These are phyloP conservation scores for Onychomys torridus DNA, from an alignment of 2,797 vertebrate genomes.

Conservation along the genomic window DNA sequence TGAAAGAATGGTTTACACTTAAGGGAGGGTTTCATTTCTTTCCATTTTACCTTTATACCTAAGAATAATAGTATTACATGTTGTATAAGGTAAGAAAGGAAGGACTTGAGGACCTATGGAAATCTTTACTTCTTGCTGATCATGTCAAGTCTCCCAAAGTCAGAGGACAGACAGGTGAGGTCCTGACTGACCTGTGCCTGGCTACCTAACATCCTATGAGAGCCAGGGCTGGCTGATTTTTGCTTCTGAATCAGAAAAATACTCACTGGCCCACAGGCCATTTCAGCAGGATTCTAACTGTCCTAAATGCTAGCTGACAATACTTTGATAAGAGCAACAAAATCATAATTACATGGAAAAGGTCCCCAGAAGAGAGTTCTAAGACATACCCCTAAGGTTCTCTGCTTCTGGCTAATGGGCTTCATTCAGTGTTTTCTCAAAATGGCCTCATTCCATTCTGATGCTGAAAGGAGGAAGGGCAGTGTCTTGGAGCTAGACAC, in stretches of 20 bases:
- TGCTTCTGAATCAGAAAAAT: constrained; percentile 26
- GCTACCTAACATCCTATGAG: background rate
- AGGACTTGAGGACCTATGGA: background rate
- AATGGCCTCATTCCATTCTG: background rate
- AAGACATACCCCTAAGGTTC: constrained; percentile 16
- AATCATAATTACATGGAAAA: constrained; percentile 24
- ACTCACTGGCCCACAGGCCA: background rate
- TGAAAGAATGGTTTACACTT: background rate
- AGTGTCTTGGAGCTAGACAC: background rate
- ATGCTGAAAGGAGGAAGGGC: background rate
- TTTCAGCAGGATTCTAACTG: constrained; percentile 39
- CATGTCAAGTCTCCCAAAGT: background rate
- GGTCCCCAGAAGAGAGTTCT: constrained; percentile 37
- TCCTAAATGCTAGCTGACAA: constrained; percentile 50
- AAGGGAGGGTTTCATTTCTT: background rate
- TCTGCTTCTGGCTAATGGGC: constrained; percentile 41
- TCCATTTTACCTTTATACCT: background rate
- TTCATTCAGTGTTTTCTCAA: background rate
- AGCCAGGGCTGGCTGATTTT: background rate
- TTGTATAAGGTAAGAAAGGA: background rate
- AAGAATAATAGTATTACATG: background rate
- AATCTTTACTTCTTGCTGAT: too few species aligned
- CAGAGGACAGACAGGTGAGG: background rate
- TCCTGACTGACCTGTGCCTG: background rate
- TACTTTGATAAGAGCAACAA: constrained; percentile 35